These are phyloP conservation scores for Diprion similis DNA, from an alignment of 1,140 invertebrate species.

Conservation along the genomic window DNA sequence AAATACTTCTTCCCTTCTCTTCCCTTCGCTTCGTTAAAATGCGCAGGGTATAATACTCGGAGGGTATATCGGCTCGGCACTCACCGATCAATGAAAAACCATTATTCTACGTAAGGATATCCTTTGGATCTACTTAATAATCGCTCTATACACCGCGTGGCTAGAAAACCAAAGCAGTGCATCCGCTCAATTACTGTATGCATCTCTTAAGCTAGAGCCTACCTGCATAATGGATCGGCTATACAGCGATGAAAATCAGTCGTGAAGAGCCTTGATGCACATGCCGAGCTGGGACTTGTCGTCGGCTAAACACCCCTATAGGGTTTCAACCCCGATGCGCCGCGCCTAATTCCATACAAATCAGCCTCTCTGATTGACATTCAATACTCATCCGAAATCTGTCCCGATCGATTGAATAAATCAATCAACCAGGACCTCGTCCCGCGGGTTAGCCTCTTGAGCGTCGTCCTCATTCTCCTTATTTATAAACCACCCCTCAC, in stretches of 20 bases:
- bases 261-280: not conserved
- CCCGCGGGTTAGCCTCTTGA: not conserved
- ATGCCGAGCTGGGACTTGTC: not conserved
- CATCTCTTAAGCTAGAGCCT: not conserved
- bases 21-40: not conserved
- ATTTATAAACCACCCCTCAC: not conserved
- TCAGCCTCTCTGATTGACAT: constrained; percentile 52
- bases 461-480: constrained; percentile 1
- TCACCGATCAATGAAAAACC: constrained; percentile 4
- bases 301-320: constrained; percentile 18
- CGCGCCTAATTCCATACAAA: constrained; percentile 36
- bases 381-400: constrained; percentile 33
- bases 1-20: constrained; percentile 19
- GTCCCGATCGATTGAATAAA: constrained; percentile 28
- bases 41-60: too few relatives aligned
- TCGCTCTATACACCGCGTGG: constrained; percentile 19
- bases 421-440: constrained; percentile 4
- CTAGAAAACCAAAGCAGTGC: constrained; percentile 25
- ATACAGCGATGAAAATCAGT: not conserved
- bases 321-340: constrained; percentile 9
- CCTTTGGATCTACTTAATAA: constrained; percentile 31
- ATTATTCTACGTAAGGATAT: constrained; percentile 21
- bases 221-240: too few relatives aligned
- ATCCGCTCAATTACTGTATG: constrained; percentile 28
- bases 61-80: not conserved